Evolutionary conservation across 1,140 invertebrate species (phyloP), one percentile per base, ranked within the genome.

Genomic region (Tribolium madens): DNA sequence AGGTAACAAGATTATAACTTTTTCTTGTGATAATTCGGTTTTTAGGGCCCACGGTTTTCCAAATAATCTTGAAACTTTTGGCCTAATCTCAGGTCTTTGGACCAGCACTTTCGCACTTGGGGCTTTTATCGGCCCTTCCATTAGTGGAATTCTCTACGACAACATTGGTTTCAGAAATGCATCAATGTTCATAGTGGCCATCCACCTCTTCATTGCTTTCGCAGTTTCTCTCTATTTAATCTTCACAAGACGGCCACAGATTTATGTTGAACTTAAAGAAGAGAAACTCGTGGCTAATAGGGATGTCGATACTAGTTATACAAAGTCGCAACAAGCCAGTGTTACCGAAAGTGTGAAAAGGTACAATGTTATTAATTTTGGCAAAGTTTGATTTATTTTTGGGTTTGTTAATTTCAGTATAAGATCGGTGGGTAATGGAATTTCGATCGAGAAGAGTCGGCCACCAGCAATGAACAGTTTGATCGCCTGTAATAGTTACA

Each of bases 61-160:
- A 0, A 93, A 96, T 83, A 93, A 91, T 73, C 87, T 96, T 33
- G 91, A 94, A 83, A 96, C 94, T 0, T 95, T 95, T 78, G 94
- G 94, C 0, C 85, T 96, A 18, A 92, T 96, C 50, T 96, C 94
- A 1, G 94, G 93, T 0, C 87, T 96, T 46, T 96, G 94, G 93
- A 95, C 94, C 0, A 95, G 94, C 7, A 91, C 93, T 0, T 95
- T 95, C 83, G 94, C 95, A 1, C 86, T 96, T 0, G 94, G 94
- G n/a, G 93, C 93, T 17, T 95, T 95, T 84, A 91, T 95, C 18
- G 94, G 94, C 0, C 94, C 94, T 0, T 93, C 93, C 0, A 87
- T 94, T 0, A 93, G 92, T 31, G 94, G 94, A 4, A 89, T 94
- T 42, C 87, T 96, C 0, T 91, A 92, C 76, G 93, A 96, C 78